A percentile compares a stretch with the other conserved stretches of the same genome.
Evolutionary conservation across 1,140 invertebrate genomes (phyloP).

Genomic region (Phymastichus coffea): DNA sequence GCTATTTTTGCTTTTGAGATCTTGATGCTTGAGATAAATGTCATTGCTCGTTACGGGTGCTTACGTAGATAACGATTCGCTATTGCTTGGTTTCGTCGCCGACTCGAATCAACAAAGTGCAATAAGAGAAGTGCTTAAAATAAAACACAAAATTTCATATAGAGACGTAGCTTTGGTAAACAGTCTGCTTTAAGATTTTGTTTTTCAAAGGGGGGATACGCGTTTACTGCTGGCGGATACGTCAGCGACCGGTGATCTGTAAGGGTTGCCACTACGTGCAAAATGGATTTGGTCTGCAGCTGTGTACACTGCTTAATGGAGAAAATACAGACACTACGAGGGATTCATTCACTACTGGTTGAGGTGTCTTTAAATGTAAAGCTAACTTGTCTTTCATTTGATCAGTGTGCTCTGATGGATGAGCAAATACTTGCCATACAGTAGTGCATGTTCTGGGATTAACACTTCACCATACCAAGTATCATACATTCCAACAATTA

Average conservation of each 20-base stretch:
- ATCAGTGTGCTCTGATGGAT: background rate
- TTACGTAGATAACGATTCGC: too few species aligned
- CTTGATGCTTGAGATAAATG: slow-evolving; percentile 8
- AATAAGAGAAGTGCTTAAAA: too few species aligned
- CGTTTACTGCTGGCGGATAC: too few species aligned
- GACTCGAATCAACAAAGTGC: too few species aligned
- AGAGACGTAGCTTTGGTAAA: too few species aligned
- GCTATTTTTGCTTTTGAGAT: too few species aligned
- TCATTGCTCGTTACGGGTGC: too few species aligned
- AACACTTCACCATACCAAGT: too few species aligned
- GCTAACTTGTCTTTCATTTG: slow-evolving; percentile 30
- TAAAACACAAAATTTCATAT: too few species aligned
- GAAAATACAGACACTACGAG: slow-evolving; percentile 25
- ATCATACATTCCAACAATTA: too few species aligned
- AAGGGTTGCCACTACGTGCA: background rate
- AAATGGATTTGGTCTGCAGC: slow-evolving; percentile 46
- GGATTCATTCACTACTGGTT: slow-evolving; percentile 37
- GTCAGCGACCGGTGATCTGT: background rate
- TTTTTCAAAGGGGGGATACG: slow-evolving; percentile 3
- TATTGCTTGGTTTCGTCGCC: too few species aligned
- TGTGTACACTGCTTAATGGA: slow-evolving; percentile 51
- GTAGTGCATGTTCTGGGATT: background rate
- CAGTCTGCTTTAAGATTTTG: background rate
- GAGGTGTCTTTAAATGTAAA: slow-evolving; percentile 41
- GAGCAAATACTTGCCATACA: background rate